Evolutionary conservation across 1,140 invertebrate species (phyloP).

Genomic region (Lasioglossum albipes): DNA sequence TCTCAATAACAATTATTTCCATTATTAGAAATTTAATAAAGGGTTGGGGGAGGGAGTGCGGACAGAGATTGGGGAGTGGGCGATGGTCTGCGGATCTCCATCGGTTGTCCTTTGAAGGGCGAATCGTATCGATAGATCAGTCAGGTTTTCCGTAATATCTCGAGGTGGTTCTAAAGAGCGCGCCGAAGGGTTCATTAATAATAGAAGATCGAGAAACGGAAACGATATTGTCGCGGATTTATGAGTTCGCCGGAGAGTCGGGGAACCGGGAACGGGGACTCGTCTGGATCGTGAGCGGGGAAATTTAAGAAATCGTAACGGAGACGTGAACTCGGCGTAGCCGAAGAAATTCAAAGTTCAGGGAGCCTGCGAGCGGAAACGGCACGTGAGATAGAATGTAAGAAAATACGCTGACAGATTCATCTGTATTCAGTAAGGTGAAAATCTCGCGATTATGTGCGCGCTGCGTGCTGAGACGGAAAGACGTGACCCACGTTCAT

Average conservation of each 20-base stretch:
- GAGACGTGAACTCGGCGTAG: not conserved
- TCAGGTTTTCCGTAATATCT: conserved; percentile 51
- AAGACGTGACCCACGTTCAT: conserved; percentile 56
- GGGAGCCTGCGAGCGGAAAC: not conserved
- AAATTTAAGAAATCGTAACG: not conserved
- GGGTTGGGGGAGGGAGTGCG: conserved; percentile 29
- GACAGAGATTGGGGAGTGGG: not conserved
- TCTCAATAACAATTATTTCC: conserved; percentile 76
- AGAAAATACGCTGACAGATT: conserved; percentile 68
- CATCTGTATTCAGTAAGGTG: conserved; percentile 69
- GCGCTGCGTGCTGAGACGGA: conserved; percentile 45
- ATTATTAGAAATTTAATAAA: conserved; percentile 77
- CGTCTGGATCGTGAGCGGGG: conserved; percentile 12
- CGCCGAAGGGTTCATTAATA: conserved; percentile 25
- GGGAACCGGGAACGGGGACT: conserved; percentile 17
- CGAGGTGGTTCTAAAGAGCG: conserved; percentile 4
- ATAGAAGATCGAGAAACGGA: conserved; percentile 16
- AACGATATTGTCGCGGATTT: conserved; percentile 25
- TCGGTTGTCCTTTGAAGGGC: conserved; percentile 48
- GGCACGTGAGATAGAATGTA: conserved; percentile 43
- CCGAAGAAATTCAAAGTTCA: conserved; percentile 2
- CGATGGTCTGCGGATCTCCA: not conserved
- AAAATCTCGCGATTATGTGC: conserved; percentile 70
- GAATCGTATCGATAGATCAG: conserved; percentile 32
- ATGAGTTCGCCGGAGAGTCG: not conserved